These are phyloP conservation scores for Deroplatys truncata DNA, from an alignment of 2,888 invertebrate species.

Conservation along the genomic window DNA sequence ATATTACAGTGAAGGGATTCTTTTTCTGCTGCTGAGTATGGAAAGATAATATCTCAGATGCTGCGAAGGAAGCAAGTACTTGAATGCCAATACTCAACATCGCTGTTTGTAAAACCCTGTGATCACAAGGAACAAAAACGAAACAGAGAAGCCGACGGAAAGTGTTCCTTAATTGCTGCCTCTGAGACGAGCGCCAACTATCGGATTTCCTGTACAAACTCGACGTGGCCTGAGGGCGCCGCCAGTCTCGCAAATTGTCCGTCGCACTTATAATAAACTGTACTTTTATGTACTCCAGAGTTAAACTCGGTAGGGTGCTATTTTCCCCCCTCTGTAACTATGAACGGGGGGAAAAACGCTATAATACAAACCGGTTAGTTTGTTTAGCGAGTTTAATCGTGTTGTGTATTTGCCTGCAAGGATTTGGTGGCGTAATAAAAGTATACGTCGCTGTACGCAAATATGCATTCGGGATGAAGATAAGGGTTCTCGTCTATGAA, in stretches of 20 bases:
- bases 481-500: too few species aligned
- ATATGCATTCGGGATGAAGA: too few species aligned
- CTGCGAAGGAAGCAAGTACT: neutral
- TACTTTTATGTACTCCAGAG: neutral
- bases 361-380: too few species aligned
- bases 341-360: too few species aligned
- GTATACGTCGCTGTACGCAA: neutral
- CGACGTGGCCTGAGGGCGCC: too few species aligned
- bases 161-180: neutral
- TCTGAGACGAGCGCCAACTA: neutral
- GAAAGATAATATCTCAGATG: too few species aligned
- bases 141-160: neutral
- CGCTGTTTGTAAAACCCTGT: neutral
- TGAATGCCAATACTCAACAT: neutral
- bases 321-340: neutral
- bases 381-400: too few species aligned
- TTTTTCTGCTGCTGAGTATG: too few species aligned
- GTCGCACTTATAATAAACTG: neutral
- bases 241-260: neutral
- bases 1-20: too few species aligned
- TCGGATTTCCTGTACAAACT: neutral
- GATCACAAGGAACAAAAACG: neutral
- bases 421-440: too few species aligned
- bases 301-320: neutral
- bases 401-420: too few species aligned